phyloP scores from a whole-genome alignment of 2,888 invertebrate genomes.

The Norana najaformis region DNA sequence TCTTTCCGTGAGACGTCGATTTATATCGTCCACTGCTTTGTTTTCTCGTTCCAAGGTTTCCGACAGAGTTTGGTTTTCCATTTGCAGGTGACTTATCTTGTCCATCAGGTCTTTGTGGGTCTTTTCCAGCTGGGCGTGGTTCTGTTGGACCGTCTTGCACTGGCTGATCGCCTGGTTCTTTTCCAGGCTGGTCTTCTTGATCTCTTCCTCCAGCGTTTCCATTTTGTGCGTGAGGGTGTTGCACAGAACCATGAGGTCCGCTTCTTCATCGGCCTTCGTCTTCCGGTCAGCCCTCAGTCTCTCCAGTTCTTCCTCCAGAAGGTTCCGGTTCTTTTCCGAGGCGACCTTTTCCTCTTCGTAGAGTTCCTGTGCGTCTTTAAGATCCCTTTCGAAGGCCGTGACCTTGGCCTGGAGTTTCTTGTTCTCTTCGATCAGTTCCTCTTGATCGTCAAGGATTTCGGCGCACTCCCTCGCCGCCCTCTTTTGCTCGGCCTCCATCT shows the following conservation, averaged over 20 bases:
- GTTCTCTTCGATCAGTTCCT: constrained; percentile 30
- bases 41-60: constrained; percentile 15
- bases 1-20: constrained; percentile 18
- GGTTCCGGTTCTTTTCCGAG: background rate
- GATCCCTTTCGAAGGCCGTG: constrained; percentile 21
- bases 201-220: constrained; percentile 28
- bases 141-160: constrained; percentile 5
- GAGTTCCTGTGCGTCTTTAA: constrained; percentile 21
- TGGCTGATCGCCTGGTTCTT: constrained; percentile 22
- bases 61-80: constrained; percentile 19
- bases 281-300: background rate
- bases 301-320: constrained; percentile 26
- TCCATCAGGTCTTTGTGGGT: background rate
- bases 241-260: background rate
- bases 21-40: constrained; percentile 21
- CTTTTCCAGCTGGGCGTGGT: background rate
- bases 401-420: constrained; percentile 23
- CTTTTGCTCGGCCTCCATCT: constrained; percentile 21
- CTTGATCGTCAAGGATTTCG: constrained; percentile 24
- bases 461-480: background rate
- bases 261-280: background rate
- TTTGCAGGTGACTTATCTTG: background rate
- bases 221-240: constrained; percentile 22
- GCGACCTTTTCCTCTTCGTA: constrained; percentile 3
- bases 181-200: background rate